Evolutionary conservation across 2,888 invertebrate genomes (phyloP).

Genomic region (Lasioglossum lativentre): DNA sequence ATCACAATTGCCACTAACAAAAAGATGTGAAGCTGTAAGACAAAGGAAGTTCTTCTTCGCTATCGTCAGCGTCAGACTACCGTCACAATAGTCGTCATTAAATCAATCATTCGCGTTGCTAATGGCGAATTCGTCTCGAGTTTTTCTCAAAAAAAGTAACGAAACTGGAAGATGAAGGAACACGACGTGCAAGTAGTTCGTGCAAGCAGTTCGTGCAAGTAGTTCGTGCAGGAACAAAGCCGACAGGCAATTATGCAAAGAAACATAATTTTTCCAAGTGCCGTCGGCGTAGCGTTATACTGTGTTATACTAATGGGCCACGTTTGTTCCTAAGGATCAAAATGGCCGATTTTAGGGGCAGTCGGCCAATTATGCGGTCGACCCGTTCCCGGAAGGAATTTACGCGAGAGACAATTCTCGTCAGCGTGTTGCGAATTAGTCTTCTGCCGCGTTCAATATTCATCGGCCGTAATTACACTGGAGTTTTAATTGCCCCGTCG

Average conservation of each 20-base stretch:
- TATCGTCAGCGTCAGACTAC: not conserved
- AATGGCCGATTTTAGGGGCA: not conserved
- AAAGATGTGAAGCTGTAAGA: not conserved
- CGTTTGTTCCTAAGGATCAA: not conserved
- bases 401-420: constrained; percentile 5
- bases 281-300: not conserved
- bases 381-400: constrained; percentile 44
- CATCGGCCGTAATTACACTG: constrained; percentile 6
- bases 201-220: not conserved
- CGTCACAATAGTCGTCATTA: not conserved
- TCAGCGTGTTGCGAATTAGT: not conserved
- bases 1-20: not conserved
- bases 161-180: not conserved
- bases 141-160: not conserved
- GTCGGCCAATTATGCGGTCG: constrained; percentile 29
- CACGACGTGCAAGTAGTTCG: not conserved
- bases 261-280: not conserved
- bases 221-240: constrained; percentile 3
- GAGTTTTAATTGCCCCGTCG: not conserved
- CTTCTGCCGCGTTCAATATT: constrained; percentile 31
- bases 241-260: constrained; percentile 26
- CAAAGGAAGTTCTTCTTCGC: not conserved
- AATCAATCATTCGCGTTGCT: not conserved
- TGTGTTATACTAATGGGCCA: not conserved
- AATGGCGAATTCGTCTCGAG: not conserved